phyloP scores from a whole-genome alignment of 1,140 invertebrate genomes.

The Vollenhovia emeryi region DNA sequence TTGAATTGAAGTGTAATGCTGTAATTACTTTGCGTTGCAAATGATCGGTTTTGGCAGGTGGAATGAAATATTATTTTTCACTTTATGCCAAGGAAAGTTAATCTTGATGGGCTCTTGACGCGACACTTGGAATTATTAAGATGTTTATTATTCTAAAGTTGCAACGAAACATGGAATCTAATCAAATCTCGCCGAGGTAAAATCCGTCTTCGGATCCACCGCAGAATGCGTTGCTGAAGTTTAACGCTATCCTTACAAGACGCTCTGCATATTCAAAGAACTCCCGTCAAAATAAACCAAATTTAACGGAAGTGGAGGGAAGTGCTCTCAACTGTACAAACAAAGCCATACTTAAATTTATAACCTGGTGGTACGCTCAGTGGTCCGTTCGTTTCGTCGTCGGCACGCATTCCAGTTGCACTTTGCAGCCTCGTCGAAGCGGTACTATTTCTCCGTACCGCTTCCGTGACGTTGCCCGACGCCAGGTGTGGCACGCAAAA shows the following conservation, averaged over 20 bases:
- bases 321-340: constrained; percentile 35
- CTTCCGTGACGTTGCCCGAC: constrained; percentile 19
- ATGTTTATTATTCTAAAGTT: constrained; percentile 34
- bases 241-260: constrained; percentile 11
- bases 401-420: not conserved
- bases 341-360: constrained; percentile 44
- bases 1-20: not conserved
- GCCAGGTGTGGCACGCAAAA: constrained; percentile 69
- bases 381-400: constrained; percentile 1
- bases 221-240: constrained; percentile 10
- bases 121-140: not conserved
- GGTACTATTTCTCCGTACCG: constrained; percentile 30
- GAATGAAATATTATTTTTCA: not conserved
- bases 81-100: not conserved
- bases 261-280: constrained; percentile 41
- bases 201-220: not conserved
- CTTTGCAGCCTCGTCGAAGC: not conserved
- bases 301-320: constrained; percentile 23
- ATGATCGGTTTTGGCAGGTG: not conserved
- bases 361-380: constrained; percentile 12
- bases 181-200: constrained; percentile 15
- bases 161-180: constrained; percentile 12
- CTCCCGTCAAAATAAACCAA: constrained; percentile 47
- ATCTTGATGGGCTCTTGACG: not conserved
- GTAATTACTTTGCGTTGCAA: not conserved